These are phyloP conservation scores for Cheirogaleus medius DNA, from an alignment of 2,113 vertebrate genomes.

Conservation along the genomic window DNA sequence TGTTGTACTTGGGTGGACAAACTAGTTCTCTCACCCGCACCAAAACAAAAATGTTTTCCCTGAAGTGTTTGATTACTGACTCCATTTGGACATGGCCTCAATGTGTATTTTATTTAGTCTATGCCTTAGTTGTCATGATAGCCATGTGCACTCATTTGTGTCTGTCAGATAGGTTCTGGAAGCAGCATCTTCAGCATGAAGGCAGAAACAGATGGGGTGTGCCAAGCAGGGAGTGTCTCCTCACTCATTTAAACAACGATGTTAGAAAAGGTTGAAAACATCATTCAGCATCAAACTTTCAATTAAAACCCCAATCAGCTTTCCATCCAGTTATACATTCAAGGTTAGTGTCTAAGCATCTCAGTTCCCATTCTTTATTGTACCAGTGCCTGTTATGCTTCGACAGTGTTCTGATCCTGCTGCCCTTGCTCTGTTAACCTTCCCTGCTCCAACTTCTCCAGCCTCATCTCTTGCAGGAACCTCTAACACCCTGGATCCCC, in stretches of 20 bases:
- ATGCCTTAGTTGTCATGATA: slow-evolving; percentile 28
- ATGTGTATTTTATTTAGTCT: slow-evolving; percentile 17
- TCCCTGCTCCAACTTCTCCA: neutral
- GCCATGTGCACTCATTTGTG: neutral
- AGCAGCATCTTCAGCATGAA: neutral
- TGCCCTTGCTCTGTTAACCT: neutral
- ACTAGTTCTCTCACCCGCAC: neutral
- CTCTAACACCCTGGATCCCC: neutral
- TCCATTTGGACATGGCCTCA: neutral
- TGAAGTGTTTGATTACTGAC: slow-evolving; percentile 13
- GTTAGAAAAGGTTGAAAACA: neutral
- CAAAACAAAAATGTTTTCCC: neutral
- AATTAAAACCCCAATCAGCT: neutral
- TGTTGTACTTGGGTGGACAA: neutral
- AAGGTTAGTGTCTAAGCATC: neutral
- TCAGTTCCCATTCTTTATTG: neutral
- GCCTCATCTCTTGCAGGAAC: neutral
- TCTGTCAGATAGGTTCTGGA: neutral
- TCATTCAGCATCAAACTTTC: neutral
- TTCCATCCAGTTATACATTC: neutral
- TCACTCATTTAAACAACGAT: neutral
- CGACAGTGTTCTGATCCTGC: neutral
- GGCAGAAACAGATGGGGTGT: slow-evolving; percentile 2
- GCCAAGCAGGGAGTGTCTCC: neutral
- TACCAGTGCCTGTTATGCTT: neutral